These are phyloP conservation scores for Cynopterus brachyotis DNA, from an alignment of 2,113 vertebrate species.

Conservation along the genomic window DNA sequence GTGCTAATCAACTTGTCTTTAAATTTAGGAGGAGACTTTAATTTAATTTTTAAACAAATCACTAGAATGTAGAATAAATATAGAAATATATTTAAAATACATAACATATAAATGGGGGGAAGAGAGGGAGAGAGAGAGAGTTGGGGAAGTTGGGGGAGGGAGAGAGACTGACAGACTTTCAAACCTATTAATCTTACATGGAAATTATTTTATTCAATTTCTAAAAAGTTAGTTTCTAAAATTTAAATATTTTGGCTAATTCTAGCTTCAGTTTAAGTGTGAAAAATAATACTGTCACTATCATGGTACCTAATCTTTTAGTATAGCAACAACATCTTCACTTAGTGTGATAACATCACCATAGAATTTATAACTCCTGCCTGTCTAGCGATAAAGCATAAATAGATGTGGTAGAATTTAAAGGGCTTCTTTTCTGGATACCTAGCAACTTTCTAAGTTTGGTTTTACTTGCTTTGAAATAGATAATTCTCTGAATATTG, in stretches of 20 bases:
- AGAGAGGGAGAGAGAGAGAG: not conserved
- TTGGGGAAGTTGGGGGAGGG: not conserved
- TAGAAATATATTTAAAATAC: not conserved
- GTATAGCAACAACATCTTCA: not conserved
- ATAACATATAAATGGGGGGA: not conserved
- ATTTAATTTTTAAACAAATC: constrained; percentile 36
- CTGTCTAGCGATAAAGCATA: constrained; percentile 10
- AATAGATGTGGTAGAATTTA: constrained; percentile 18
- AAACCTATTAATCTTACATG: not conserved
- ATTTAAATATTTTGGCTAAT: constrained; percentile 41
- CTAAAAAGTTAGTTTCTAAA: not conserved
- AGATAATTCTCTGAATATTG: not conserved
- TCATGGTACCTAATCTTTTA: not conserved
- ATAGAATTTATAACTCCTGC: not conserved
- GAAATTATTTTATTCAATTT: constrained; percentile 19
- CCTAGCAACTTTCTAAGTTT: constrained; percentile 30
- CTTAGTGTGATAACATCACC: not conserved
- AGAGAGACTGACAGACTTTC: not conserved
- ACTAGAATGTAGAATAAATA: not conserved
- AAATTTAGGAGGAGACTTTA: constrained; percentile 44
- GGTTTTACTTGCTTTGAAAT: not conserved
- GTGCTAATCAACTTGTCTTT: constrained; percentile 30
- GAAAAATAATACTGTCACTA: not conserved
- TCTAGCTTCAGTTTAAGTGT: not conserved
- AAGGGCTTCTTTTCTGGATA: not conserved